Base-by-base conservation (phyloP, 2,888 invertebrate species). In the Beris chalybata region DNA sequence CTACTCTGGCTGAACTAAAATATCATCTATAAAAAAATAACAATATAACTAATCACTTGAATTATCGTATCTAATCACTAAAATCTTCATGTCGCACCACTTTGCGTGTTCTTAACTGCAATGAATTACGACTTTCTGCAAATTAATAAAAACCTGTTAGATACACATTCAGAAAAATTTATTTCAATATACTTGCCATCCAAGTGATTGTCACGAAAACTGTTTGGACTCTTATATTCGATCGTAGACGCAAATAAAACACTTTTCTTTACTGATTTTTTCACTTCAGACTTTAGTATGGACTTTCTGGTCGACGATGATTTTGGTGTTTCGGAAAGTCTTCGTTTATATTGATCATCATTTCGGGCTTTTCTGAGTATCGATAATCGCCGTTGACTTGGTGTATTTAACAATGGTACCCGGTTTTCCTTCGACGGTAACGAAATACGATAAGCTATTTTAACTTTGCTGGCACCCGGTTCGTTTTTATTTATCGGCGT, bases 171-270 rank as follows among this genome's bases (percentile, higher is more conserved):
- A 52, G 12, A 22, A 6, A 52, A 22, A 52, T 32, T 31, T 54
- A 50, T 9, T 11, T 13, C 15, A 5, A 53, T 30, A 5, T 53
- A 53, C 32, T n/a, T 22, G 22, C 22, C 22, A 3, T 22, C 22
- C 22, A 22, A 22, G 22, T 22, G 22, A 3, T 22, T 22, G 22
- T 22, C 22, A 22, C 30, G 45, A 12, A 47, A 15, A n/a, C n/a
- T 31, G 12, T 63, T 53, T 5, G 63, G 53, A 55, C 55, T 64
- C 47, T 64, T 64, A 30, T 45, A 64, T 3, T 64, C 15, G 15
- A 64, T 30, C 12, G 45, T 12, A 29, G 45, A 54, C 9, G 52
- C 44, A 31, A 64, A 64, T 13, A 64, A 29, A 9, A 64, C 64
- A 55, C 55, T 64, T 43, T 64, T 64, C 11, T 54, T 64, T 3